Conservation (phyloP, 1,140 invertebrate species). For the Drosophila fuyamai region DNA sequence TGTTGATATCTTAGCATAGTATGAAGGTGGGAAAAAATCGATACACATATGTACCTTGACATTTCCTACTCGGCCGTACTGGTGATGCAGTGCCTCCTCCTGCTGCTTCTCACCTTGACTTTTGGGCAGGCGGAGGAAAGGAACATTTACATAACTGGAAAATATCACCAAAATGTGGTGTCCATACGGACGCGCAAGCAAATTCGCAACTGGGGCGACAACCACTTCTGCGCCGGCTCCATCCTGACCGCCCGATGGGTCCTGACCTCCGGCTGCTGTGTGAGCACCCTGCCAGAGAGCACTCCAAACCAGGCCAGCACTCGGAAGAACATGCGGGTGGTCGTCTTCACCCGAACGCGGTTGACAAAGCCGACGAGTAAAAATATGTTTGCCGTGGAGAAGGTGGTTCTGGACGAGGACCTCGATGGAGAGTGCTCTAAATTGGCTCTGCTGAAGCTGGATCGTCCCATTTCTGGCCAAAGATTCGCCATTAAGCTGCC, state of each 20-base stretch:
- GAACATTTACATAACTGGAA: not conserved
- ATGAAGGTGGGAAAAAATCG: not conserved
- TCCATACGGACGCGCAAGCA: slow-evolving; percentile 44
- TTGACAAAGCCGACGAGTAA: not conserved
- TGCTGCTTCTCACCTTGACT: not conserved
- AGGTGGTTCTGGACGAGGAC: slow-evolving; percentile 16
- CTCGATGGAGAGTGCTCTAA: slow-evolving; percentile 9
- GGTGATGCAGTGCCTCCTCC: not conserved
- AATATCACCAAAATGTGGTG: slow-evolving; percentile 26
- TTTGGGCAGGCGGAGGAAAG: too few relatives aligned
- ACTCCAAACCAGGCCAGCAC: not conserved
- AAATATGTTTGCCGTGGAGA: slow-evolving; percentile 5
- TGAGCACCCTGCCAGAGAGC: slow-evolving; percentile 1
- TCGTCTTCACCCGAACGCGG: slow-evolving; percentile 23
- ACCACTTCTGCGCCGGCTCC: slow-evolving; percentile 53
- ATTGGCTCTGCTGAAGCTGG: slow-evolving; percentile 37
- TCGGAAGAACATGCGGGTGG: slow-evolving; percentile 8
- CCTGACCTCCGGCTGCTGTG: slow-evolving; percentile 49
- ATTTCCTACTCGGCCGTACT: not conserved
- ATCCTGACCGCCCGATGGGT: slow-evolving; percentile 32
- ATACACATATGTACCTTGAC: not conserved
- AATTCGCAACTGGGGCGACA: slow-evolving; percentile 42
- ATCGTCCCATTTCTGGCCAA: not conserved
- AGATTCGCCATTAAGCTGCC: slow-evolving; percentile 5
- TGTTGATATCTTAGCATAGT: not conserved